Evolutionary conservation across 2,888 invertebrate species (phyloP).

Genomic region (Andrena dorsata): DNA sequence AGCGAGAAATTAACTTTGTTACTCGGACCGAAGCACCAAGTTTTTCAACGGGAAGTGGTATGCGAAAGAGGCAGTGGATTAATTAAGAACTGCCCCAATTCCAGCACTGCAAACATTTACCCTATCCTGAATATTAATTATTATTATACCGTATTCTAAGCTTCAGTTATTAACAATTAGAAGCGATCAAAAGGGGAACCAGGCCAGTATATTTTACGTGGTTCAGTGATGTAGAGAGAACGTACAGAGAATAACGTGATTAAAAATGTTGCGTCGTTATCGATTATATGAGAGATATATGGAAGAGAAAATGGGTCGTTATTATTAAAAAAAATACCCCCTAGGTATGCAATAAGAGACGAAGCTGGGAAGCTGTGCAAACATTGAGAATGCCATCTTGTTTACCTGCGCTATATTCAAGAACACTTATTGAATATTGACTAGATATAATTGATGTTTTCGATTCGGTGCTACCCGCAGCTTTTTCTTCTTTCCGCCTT

Average conservation of each 20-base stretch:
- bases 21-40: constrained; percentile 23
- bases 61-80: constrained; percentile 6
- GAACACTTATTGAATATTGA: constrained; percentile 28
- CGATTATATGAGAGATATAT: no score
- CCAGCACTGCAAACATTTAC: constrained; percentile 14
- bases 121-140: neutral
- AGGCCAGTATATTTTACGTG: no score
- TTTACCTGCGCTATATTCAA: neutral
- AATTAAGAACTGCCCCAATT: constrained; percentile 22
- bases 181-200: neutral
- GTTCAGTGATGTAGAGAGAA: no score
- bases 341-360: neutral
- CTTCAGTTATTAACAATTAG: neutral
- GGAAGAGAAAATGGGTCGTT: neutral
- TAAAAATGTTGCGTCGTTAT: neutral
- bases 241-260: neutral
- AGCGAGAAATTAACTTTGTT: constrained; percentile 29
- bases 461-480: neutral
- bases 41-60: constrained; percentile 5
- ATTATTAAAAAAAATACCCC: neutral
- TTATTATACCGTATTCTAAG: neutral
- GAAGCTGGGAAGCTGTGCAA: constrained; percentile 8
- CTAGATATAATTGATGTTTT: constrained; percentile 1
- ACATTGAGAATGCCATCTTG: constrained; percentile 5
- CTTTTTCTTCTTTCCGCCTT: neutral